A percentile compares a stretch with the other conserved stretches of the same genome.
Conservation (phyloP, 2,888 invertebrate species). For the Argynnis bischoffii region DNA sequence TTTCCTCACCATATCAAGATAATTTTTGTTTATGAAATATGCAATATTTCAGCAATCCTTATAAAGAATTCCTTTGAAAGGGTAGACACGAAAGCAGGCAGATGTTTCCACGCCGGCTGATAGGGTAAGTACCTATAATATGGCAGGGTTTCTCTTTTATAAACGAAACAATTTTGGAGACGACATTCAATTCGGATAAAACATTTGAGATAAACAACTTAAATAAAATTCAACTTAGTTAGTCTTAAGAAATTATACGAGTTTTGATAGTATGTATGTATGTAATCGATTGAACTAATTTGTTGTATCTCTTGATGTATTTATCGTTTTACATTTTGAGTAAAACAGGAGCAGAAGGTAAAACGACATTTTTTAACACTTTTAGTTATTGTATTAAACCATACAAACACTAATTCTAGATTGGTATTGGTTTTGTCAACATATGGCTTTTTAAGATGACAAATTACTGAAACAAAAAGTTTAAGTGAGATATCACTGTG, state of each 20-base stretch:
- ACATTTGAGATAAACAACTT: slow-evolving; percentile 15
- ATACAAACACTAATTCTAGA: too few relatives aligned
- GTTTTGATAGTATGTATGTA: too few relatives aligned
- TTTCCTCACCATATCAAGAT: slow-evolving; percentile 42
- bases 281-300: too few relatives aligned
- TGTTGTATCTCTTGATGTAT: too few relatives aligned
- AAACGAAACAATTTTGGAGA: slow-evolving; percentile 9
- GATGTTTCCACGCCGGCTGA: slow-evolving; percentile 35
- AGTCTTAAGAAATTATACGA: neutral
- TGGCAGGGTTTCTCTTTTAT: slow-evolving; percentile 13
- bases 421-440: too few relatives aligned
- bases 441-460: too few relatives aligned
- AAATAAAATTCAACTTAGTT: slow-evolving; percentile 3
- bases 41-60: slow-evolving; percentile 64
- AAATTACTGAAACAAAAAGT: too few relatives aligned
- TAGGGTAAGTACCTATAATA: slow-evolving; percentile 27
- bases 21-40: slow-evolving; percentile 60
- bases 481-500: too few relatives aligned
- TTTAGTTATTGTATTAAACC: too few relatives aligned
- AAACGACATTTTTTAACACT: too few relatives aligned
- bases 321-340: too few relatives aligned
- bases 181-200: slow-evolving; percentile 8
- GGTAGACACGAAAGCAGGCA: slow-evolving; percentile 46
- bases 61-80: slow-evolving; percentile 55
- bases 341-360: too few relatives aligned